Evolutionary conservation across 2,888 invertebrate species (phyloP).

Genomic region (Elegia similella): DNA sequence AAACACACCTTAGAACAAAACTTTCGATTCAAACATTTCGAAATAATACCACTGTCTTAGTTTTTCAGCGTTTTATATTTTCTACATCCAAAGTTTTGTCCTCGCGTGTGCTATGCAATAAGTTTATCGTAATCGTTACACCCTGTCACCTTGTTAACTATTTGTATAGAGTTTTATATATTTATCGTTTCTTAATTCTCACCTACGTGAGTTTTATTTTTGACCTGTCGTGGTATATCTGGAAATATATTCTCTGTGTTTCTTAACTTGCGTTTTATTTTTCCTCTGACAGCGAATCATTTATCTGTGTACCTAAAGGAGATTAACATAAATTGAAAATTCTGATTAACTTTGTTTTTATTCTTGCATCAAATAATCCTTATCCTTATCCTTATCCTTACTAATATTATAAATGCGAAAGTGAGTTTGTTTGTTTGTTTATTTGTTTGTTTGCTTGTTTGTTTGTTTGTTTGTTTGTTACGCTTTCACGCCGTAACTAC

Average conservation of each 20-base stretch:
- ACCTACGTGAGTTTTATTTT: constrained; percentile 72
- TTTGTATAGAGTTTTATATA: constrained; percentile 78
- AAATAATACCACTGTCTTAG: no score
- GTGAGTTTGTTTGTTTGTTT: no score
- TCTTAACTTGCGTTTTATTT: constrained; percentile 60
- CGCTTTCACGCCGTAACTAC: no score
- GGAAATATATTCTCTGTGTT: constrained; percentile 80
- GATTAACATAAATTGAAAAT: no score
- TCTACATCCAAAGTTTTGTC: constrained; percentile 27
- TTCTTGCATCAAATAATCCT: no score
- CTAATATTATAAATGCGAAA: no score
- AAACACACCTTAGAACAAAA: constrained; percentile 4
- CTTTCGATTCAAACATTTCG: constrained; percentile 15
- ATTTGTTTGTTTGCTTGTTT: no score
- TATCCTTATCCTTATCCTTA: no score
- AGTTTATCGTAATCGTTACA: constrained; percentile 43
- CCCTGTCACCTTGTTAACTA: constrained; percentile 75
- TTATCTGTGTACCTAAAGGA: no score
- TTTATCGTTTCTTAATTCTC: constrained; percentile 72
- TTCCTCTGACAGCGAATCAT: not conserved
- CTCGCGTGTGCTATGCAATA: constrained; percentile 29
- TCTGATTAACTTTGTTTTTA: no score
- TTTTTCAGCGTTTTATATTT: no score
- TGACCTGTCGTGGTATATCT: constrained; percentile 78
- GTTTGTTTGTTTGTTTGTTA: no score